A percentile compares a stretch with the other conserved stretches of the same genome.
These are phyloP conservation scores for Chelonia mydas DNA, from an alignment of 2,797 vertebrate genomes.

Conservation along the genomic window DNA sequence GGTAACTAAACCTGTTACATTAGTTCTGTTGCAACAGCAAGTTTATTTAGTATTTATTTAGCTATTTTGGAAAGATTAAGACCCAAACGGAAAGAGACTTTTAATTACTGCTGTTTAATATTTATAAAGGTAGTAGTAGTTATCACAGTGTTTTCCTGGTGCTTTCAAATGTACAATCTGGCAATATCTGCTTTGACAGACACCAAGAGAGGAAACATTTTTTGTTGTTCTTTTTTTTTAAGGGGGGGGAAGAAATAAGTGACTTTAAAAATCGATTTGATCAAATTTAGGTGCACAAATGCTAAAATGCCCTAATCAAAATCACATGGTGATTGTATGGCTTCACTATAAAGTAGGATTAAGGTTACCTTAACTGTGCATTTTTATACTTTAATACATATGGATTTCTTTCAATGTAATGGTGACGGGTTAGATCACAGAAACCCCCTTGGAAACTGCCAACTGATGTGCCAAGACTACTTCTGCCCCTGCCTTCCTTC, in stretches of 20 bases:
- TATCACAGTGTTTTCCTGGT: not conserved
- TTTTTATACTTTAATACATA: not conserved
- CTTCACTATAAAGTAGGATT: not conserved
- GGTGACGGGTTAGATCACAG: no score
- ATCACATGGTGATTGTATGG: not conserved
- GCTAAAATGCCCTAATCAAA: not conserved
- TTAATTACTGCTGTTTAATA: not conserved
- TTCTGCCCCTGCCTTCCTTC: no score
- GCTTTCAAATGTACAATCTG: not conserved
- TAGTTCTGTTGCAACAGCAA: not conserved
- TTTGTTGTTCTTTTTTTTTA: not conserved
- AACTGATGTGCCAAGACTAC: no score
- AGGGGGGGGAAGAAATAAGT: not conserved
- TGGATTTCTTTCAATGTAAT: conserved; percentile 1
- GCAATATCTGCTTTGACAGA: not conserved
- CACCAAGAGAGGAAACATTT: not conserved
- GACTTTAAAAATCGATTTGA: not conserved
- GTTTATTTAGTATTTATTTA: no score
- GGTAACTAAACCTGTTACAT: not conserved
- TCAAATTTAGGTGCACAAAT: conserved; percentile 3
- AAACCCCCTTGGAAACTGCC: no score
- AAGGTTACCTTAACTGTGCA: not conserved
- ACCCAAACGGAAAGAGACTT: not conserved
- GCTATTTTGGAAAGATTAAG: no score
- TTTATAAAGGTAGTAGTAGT: not conserved